Conservation (phyloP, 2,888 invertebrate species). For the Stegana nigrithorax region DNA sequence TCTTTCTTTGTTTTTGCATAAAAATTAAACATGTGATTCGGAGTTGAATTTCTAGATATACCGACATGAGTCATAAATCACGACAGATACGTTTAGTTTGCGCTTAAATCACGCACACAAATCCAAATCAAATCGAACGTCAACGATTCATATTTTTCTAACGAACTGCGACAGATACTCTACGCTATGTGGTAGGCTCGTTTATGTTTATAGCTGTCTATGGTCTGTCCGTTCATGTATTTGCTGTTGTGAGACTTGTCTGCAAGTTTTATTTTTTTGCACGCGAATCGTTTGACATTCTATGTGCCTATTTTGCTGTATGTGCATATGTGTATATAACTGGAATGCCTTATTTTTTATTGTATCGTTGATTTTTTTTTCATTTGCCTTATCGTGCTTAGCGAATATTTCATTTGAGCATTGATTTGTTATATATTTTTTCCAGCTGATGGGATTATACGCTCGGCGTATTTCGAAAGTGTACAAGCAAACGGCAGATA, state of each 20-base stretch:
- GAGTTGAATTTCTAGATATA: too few relatives aligned
- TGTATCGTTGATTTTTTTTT: background rate
- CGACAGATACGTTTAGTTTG: constrained; percentile 1
- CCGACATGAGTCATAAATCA: constrained; percentile 16
- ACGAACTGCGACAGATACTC: too few relatives aligned
- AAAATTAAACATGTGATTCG: too few relatives aligned
- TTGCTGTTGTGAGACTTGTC: too few relatives aligned
- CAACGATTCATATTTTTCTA: constrained; percentile 4
- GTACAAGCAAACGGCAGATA: background rate
- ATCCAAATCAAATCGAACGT: constrained; percentile 6
- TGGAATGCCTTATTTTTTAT: too few relatives aligned
- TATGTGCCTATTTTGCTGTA: too few relatives aligned
- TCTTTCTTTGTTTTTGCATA: too few relatives aligned
- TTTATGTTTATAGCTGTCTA: too few relatives aligned
- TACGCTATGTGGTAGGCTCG: too few relatives aligned
- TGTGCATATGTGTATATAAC: background rate
- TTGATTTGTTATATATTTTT: constrained; percentile 8
- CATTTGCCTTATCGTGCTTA: background rate
- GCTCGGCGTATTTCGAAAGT: constrained; percentile 8
- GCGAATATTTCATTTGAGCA: too few relatives aligned
- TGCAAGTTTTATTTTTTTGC: too few relatives aligned
- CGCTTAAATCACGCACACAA: background rate
- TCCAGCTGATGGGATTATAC: constrained; percentile 21
- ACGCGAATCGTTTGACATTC: background rate
- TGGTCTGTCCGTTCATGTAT: too few relatives aligned